Evolutionary conservation across 1,140 invertebrate genomes (phyloP).

Genomic region (Antheraea pernyi): DNA sequence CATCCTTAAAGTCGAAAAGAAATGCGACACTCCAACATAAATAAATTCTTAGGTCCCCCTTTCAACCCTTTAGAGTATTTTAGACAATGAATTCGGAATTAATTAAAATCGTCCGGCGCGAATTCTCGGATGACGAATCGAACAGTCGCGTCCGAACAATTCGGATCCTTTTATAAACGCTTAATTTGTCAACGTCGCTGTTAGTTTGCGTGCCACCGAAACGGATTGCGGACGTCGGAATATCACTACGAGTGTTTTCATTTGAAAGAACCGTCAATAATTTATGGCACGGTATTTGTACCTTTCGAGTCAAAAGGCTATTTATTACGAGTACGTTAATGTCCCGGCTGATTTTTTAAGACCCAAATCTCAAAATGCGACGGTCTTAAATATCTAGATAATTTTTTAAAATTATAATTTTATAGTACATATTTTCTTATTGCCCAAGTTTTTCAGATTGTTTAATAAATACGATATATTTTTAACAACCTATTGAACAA

Average conservation of each 20-base stretch:
- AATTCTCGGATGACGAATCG: conserved; percentile 66
- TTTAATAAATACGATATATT: no score
- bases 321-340: no score
- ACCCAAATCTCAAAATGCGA: no score
- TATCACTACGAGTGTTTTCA: neutral
- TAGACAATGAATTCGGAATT: conserved; percentile 62
- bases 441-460: no score
- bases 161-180: conserved; percentile 41
- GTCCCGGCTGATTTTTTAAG: no score
- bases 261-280: neutral
- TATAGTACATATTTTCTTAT: no score
- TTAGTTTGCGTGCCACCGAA: neutral
- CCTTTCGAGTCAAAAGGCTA: no score
- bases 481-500: no score
- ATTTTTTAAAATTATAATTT: no score
- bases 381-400: no score
- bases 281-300: neutral
- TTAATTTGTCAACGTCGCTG: conserved; percentile 45
- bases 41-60: conserved; percentile 23
- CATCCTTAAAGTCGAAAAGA: conserved; percentile 19
- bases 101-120: conserved; percentile 50
- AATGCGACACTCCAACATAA: conserved; percentile 36
- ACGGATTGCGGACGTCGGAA: neutral
- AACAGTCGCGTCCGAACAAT: conserved; percentile 36
- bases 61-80: conserved; percentile 38